Evolutionary conservation across 37 sponge, comb jelly and placozoan genomes (phyloP), one percentile per base, ranked within the genome.

Genomic region (Axinella damicornis): DNA sequence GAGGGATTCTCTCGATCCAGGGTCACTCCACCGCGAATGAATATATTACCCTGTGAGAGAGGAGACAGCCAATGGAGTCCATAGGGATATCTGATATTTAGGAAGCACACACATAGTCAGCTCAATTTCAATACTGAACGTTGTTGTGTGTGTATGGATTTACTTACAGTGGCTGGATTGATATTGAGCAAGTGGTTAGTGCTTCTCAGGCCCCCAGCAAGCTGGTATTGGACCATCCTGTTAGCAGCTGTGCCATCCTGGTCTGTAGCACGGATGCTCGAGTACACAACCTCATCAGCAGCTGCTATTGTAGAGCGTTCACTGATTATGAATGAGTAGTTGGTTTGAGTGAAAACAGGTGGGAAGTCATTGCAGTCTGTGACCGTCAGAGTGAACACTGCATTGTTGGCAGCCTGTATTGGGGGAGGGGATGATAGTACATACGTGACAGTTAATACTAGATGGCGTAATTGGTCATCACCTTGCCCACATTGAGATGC

Each of bases 301-400:
- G 65, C 27, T 65, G 75, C 27, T 0, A 16, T 41, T 2, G 69
- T 66, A 54, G 62, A 54, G 15, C 72, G 57, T 65, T 78, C 87
- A 60, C 13, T 27, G 35, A 86, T 54, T 15, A 55, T 60, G 40
- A 68, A 12, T 1, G 71, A 20, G 34, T 79, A 5, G 2, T 24
- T 5, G 27, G 64, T 65, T 24, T 53, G 46, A 30, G 30, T n/a
- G 4, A 87, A 74, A 41, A 80, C 28, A 25, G 88, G 88, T 66
- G 88, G 68, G 59, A 73, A 22, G 59, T 87, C 88, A 65, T 87
- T 87, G 56, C 80, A 79, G 80, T 87, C 88, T 22, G 74, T 39
- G 32, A 87, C 21, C 13, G 81, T 62, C 2, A 87, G 11, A 0
- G 81, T 80, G 6, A 77, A 36, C 11, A 41, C 66, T n/a, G 84